phyloP scores from a whole-genome alignment of 2,797 vertebrate genomes.

The Podarcis siculus region DNA sequence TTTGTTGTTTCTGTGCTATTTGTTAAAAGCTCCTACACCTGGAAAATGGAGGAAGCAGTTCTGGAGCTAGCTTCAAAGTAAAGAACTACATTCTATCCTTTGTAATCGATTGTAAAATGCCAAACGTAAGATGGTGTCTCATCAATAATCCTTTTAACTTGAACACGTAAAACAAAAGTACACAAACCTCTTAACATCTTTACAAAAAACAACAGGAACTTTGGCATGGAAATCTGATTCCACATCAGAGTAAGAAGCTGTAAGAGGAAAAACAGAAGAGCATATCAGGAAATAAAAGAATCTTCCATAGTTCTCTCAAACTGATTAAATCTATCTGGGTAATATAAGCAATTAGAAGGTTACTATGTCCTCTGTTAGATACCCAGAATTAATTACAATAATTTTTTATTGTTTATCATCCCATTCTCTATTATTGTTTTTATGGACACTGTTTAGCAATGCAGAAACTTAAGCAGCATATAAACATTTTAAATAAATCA shows the following conservation, averaged over 20 bases:
- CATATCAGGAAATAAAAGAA: background rate
- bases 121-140: background rate
- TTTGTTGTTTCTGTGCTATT: background rate
- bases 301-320: conserved; percentile 12
- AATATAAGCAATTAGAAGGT: background rate
- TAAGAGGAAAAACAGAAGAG: conserved; percentile 35
- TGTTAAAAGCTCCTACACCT: background rate
- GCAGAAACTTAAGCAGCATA: too few relatives aligned
- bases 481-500: too few relatives aligned
- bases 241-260: conserved; percentile 90
- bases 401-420: too few relatives aligned
- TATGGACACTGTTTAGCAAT: too few relatives aligned
- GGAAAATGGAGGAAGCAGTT: background rate
- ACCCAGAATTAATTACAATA: too few relatives aligned
- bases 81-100: background rate
- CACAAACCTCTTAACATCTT: conserved; percentile 88
- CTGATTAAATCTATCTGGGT: conserved; percentile 6
- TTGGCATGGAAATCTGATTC: conserved; percentile 99
- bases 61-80: conserved; percentile 14
- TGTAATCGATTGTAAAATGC: background rate
- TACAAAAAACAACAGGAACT: conserved; percentile 97
- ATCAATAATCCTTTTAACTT: conserved; percentile 31
- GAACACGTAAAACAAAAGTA: background rate
- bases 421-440: too few relatives aligned
- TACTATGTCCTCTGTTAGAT: too few relatives aligned